Conservation (phyloP, 2,797 vertebrate species). For the Lates japonicus region DNA sequence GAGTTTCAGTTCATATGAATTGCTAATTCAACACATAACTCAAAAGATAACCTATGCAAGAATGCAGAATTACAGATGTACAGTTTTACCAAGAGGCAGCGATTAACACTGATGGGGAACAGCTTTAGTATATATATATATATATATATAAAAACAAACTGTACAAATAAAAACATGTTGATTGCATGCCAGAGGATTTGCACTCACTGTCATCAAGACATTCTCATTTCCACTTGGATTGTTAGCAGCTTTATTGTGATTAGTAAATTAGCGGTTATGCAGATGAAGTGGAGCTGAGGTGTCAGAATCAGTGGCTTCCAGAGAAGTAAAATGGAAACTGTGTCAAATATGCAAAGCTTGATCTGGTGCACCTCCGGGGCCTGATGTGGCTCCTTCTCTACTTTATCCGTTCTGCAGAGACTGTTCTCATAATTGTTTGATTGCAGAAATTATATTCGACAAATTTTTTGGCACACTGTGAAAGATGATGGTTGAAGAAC, state of each 20-base stretch:
- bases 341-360: conserved; percentile 47
- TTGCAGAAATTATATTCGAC: conserved; percentile 27
- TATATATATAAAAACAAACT: conserved; percentile 29
- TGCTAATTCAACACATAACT: conserved; percentile 23
- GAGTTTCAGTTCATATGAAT: conserved; percentile 31
- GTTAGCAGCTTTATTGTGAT: conserved; percentile 68
- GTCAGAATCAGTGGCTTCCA: conserved; percentile 61
- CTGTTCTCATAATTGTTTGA: conserved; percentile 23
- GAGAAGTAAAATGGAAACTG: conserved; percentile 42
- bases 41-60: conserved; percentile 14
- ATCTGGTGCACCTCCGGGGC: conserved; percentile 44
- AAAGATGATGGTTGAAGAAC: conserved; percentile 1
- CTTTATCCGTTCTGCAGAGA: conserved; percentile 19
- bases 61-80: conserved; percentile 16
- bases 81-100: conserved; percentile 14
- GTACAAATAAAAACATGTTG: conserved; percentile 51
- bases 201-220: conserved; percentile 44
- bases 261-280: conserved; percentile 65
- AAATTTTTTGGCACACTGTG: neutral
- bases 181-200: conserved; percentile 61
- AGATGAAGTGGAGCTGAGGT: conserved; percentile 59
- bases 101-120: conserved; percentile 37
- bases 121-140: conserved; percentile 11
- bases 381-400: conserved; percentile 14
- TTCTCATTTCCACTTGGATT: conserved; percentile 57